Conservation (phyloP, 2,797 vertebrate species). For the Lutjanus argentimaculatus region DNA sequence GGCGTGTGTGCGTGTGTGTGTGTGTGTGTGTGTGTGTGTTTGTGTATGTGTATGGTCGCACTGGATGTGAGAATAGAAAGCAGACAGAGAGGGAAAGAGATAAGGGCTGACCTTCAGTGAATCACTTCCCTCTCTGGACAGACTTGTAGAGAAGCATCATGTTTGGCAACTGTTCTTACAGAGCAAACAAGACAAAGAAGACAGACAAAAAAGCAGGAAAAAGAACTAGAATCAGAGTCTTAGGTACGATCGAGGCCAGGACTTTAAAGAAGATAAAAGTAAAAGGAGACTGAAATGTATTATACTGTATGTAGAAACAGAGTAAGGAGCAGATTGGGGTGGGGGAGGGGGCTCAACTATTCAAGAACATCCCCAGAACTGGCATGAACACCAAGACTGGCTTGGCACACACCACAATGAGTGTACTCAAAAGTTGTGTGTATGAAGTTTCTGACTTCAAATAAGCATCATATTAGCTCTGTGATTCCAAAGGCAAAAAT, state of each 20-base stretch:
- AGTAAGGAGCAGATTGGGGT: conserved; percentile 4
- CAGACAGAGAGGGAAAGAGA: conserved; percentile 59
- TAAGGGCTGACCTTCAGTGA: conserved; percentile 77
- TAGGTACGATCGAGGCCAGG: conserved; percentile 4
- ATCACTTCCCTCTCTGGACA: conserved; percentile 73
- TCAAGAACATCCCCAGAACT: conserved; percentile 44
- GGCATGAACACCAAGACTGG: conserved; percentile 27
- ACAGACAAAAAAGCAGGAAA: conserved; percentile 17
- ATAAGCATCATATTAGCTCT: conserved; percentile 12
- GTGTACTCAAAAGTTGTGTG: conserved; percentile 20
- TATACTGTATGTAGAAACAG: conserved; percentile 13
- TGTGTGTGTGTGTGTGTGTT: conserved; percentile 6
- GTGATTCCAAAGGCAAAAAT: conserved; percentile 1
- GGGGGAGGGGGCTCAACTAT: conserved; percentile 5
- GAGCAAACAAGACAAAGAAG: conserved; percentile 48
- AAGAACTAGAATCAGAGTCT: conserved; percentile 27
- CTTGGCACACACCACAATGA: conserved; percentile 29
- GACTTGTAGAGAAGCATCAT: conserved; percentile 66
- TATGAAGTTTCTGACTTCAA: conserved; percentile 25
- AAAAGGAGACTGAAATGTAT: conserved; percentile 26
- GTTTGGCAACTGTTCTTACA: conserved; percentile 71
- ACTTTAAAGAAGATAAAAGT: conserved; percentile 27
- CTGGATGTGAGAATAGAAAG: conserved; percentile 60
- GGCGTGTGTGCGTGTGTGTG: conserved; percentile 13
- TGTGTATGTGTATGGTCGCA: conserved; percentile 17